phyloP scores from a whole-genome alignment of 53 echinoderm and acorn worm species.

The Arbacia lixula region DNA sequence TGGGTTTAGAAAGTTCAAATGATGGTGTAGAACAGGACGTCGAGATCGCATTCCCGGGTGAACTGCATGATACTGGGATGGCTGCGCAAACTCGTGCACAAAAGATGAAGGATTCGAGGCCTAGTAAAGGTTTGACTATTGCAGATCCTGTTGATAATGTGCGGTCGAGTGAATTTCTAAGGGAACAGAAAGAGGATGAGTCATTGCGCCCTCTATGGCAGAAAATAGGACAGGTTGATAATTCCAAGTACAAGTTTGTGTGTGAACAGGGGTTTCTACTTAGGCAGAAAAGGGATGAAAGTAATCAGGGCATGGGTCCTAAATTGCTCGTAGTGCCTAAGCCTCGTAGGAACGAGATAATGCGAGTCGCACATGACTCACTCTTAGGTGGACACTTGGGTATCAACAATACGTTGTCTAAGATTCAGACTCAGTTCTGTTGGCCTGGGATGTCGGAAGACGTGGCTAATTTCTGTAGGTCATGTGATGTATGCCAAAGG shows the following conservation, averaged over 20 bases:
- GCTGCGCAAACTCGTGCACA: slow-evolving; percentile 17
- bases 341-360: slow-evolving; percentile 31
- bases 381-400: slow-evolving; percentile 39
- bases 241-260: slow-evolving; percentile 19
- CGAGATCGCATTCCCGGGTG: no score
- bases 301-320: slow-evolving; percentile 27
- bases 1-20: not conserved
- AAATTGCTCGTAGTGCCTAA: slow-evolving; percentile 36
- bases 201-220: slow-evolving; percentile 37
- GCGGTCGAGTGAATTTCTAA: not conserved
- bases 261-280: slow-evolving; percentile 25
- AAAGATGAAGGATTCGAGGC: slow-evolving; percentile 7
- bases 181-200: slow-evolving; percentile 34
- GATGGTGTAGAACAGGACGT: not conserved
- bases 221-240: slow-evolving; percentile 19
- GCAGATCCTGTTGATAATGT: slow-evolving; percentile 10
- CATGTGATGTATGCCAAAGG: slow-evolving; percentile 46
- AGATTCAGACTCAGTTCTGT: slow-evolving; percentile 37
- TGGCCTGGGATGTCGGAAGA: no score
- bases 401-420: slow-evolving; percentile 39
- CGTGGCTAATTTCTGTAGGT: slow-evolving; percentile 34
- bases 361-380: no score
- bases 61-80: not conserved
- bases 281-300: slow-evolving; percentile 22
- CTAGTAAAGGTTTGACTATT: slow-evolving; percentile 2